Base-by-base conservation (phyloP, 2,113 vertebrate genomes). In the Actinemys pallida region DNA sequence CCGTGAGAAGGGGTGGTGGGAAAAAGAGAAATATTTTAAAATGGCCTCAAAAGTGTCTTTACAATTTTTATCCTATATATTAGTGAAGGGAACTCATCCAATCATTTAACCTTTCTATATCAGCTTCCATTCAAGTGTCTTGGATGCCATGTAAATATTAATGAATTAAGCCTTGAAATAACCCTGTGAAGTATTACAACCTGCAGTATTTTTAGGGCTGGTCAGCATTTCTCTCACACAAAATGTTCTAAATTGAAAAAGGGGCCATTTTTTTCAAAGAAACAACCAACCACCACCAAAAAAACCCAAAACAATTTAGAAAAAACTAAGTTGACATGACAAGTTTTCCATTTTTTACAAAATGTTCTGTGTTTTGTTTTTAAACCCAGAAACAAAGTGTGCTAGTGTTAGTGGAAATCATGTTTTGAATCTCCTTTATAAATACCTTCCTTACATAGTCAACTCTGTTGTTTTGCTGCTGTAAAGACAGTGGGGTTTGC, bases 121-220 rank as follows among this genome's bases (percentile, higher is more conserved):
- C 53, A 89, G 4, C 59, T 85, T 79, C 75, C 76, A 85, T 69
- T 59, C 76, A 93, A 94, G 83, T 81, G 22, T 65, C 52, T 81
- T 0, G 0, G 81, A 13, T 75, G 69, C 50, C 76, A 1, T 4
- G 25, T 75, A 59, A 65, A 35, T 83, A 79, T 19, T 29, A 81
- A 94, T 0, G 1, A 81, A 72, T 79, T 53, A 31, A 84, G 59
- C 49, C 54, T 83, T n/a, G 16, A 22, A 78, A 5, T 17, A 90
- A 19, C n/a, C 52, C 19, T 50, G 56, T 53, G 78, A 50, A 57
- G 24, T 0, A 56, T 5, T 35, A 20, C 39, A 39, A 14, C 29
- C 72, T 53, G 42, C n/a, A 56, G 54, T 56, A 12, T 10, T 42
- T 17, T 88, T 45, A 49, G 25, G 45, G 31, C 62, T 27, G 83